Base-by-base conservation (phyloP, 2,113 vertebrate genomes). In the Eidolon helvum region DNA sequence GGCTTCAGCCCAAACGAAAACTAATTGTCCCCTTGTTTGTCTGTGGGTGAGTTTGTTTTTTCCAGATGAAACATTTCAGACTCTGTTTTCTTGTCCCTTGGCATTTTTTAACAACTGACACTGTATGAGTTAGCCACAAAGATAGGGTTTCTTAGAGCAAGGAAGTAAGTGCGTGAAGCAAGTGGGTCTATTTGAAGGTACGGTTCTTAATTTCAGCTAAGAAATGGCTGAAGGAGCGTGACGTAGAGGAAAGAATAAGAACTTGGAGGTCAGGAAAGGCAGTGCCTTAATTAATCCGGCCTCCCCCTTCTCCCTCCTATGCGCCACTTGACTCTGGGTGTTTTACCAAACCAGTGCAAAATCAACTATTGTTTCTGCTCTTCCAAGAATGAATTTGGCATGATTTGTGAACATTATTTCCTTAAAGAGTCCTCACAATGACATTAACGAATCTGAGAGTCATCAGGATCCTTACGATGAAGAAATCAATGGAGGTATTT, bases 1-100 rank as follows among this genome's bases (percentile, higher is more conserved):
- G 84, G 90, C 79, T 96, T 94, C 79, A 83, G 71, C 45, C 87
- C 95, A 95, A 85, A 97, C 57, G 78, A 85, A 94, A 97, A 87
- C 80, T 96, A 96, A 97, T 97, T 90, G 89, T 91, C 90, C 75
- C 84, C 72, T 97, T 86, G 38, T 94, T 97, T 93, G 75, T 91
- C 87, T 95, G 78, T 87, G 48, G 90, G 53, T 74, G 87, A 72
- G 45, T 96, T 94, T 96, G 83, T 75, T 95, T 96, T 93, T 93
- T 94, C 83, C 45, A 97, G 87, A 97, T 92, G 91, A 96, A 95
- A 94, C 83, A 85, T 90, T 90, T 93, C 92, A 92, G 87, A 53
- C 61, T 80, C 89, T 89, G 50, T 92, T 91, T 92, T 89, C 75
- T 82, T 94, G 69, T 96, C 96, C 94, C 95, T 87, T 87, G 87